Evolutionary conservation across 2,113 vertebrate genomes (phyloP), one percentile per base, ranked within the genome.

Genomic region (Narcine bancroftii): DNA sequence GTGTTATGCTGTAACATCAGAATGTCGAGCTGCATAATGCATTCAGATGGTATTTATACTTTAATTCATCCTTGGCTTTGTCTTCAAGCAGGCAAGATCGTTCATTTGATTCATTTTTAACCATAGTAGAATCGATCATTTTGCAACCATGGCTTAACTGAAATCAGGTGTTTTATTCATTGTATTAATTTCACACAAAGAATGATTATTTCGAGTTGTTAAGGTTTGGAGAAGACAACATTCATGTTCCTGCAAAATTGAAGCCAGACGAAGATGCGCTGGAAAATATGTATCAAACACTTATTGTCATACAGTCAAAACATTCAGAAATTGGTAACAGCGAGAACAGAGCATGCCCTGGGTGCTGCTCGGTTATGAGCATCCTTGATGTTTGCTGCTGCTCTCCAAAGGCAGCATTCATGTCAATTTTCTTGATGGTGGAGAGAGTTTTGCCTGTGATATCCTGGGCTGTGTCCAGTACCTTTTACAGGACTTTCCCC

Each of bases 1-100:
- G 36, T 26, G 63, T 91, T 91, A 26, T 45, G 2, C 26, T 91
- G 15, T 17, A 66, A 89, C 89, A 69, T 66, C 36, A 63, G 24
- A 36, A 69, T 11, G 10, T 91, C 71, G 89, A 91, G 39, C 65
- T 63, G 53, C 81, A 60, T 87, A 87, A 87, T 60, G 33, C 81
- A 87, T 87, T 87, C 81, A 87, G 36, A 36, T 4, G 53, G 56
- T 42, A 65, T 91, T 71, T 45, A 69, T 69, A 10, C 89, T 69
- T 91, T 69, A 91, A 91, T 69, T 47, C 47, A 24, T 47, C 47
- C 63, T 91, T 60, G 26, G 63, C 69, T 45, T 69, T 91, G 24
- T 33, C 42, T 66, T 91, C 87, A 21, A 91, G 36, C 63, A 29
- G 89, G 21, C 39, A 69, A 24, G 56, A 7, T 39, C 65, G 60